These are phyloP conservation scores for Motacilla tschutschensis DNA, from an alignment of 2,113 vertebrate genomes.

Conservation along the genomic window DNA sequence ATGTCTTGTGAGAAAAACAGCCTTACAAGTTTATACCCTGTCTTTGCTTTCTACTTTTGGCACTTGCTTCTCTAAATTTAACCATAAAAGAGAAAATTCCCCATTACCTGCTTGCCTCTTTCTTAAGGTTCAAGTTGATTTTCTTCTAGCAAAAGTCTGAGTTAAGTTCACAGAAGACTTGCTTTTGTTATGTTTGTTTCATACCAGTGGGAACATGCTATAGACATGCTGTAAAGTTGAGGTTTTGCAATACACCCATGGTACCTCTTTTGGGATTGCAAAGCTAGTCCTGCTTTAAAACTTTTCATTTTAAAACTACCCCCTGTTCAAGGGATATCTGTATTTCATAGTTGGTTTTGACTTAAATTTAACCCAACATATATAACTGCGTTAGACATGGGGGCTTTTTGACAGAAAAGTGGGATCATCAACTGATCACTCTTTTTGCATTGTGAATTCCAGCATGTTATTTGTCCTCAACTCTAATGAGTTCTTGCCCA, in stretches of 20 bases:
- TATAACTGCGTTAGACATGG: fast-evolving
- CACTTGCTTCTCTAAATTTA: not conserved
- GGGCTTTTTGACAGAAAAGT: not conserved
- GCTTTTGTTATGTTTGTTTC: not conserved
- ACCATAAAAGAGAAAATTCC: not conserved
- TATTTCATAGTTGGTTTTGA: not conserved
- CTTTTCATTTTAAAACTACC: not conserved
- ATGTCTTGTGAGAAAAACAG: not conserved
- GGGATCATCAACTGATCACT: not conserved
- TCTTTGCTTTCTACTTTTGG: not conserved
- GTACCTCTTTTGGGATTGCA: not conserved
- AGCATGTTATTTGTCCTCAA: not conserved
- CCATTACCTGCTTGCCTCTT: not conserved
- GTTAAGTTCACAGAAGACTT: not conserved
- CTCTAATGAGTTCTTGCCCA: not conserved
- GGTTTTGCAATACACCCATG: not conserved
- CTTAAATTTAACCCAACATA: not conserved
- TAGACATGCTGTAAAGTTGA: not conserved
- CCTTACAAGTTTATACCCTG: not conserved
- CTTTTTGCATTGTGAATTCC: not conserved
- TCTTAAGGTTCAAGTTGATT: not conserved
- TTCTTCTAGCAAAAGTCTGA: not conserved
- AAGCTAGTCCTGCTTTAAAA: not conserved
- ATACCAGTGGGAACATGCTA: not conserved
- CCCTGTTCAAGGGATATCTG: not conserved